Evolutionary conservation across 2,113 vertebrate species (phyloP).

Genomic region (Zosterops pallidus): DNA sequence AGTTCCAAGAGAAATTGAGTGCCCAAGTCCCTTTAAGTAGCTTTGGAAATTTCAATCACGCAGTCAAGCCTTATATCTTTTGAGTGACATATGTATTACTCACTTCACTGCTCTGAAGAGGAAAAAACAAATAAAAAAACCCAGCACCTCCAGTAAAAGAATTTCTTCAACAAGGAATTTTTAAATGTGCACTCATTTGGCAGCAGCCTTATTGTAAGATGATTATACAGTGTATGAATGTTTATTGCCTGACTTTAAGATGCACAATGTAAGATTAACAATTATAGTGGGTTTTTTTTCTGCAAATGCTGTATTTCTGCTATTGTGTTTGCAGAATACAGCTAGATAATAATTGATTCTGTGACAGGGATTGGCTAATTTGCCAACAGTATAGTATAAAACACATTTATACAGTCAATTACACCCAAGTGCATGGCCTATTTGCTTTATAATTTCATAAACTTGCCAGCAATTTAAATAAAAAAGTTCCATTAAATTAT

Average conservation of each 20-base stretch:
- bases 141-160: background rate
- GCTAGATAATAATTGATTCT: conserved; percentile 83
- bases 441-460: conserved; percentile 91
- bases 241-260: conserved; percentile 75
- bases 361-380: conserved; percentile 83
- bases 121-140: conserved; percentile 68
- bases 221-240: conserved; percentile 72
- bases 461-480: conserved; percentile 89
- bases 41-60: background rate
- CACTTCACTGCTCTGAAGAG: conserved; percentile 53
- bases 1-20: background rate
- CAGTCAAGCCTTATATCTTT: background rate
- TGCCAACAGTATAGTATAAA: conserved; percentile 84
- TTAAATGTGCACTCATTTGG: conserved; percentile 72
- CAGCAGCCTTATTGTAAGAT: conserved; percentile 64
- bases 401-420: conserved; percentile 89
- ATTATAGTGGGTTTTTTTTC: conserved; percentile 20
- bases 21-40: background rate
- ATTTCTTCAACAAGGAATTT: conserved; percentile 64
- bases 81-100: conserved; percentile 36
- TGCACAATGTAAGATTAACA: conserved; percentile 74
- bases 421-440: conserved; percentile 85
- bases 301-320: conserved; percentile 76
- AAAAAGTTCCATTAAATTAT: conserved; percentile 88
- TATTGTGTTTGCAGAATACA: conserved; percentile 78